Conservation (phyloP, 2,888 invertebrate genomes). For the Caprella mutica region DNA sequence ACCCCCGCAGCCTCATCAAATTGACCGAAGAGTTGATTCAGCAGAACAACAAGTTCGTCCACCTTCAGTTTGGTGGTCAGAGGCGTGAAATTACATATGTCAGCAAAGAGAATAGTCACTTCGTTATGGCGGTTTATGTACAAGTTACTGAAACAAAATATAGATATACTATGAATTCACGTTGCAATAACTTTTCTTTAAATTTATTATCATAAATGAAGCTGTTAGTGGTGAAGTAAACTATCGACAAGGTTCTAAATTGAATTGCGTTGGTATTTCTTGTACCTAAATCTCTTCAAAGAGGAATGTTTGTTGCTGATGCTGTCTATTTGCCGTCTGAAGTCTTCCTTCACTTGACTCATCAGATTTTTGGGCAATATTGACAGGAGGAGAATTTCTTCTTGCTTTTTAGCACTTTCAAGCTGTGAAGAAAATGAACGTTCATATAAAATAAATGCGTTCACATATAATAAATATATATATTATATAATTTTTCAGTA, state of each 20-base stretch:
- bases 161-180: slow-evolving; percentile 4
- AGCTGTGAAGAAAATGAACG: slow-evolving; percentile 3
- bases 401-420: slow-evolving; percentile 61
- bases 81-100: slow-evolving; percentile 84
- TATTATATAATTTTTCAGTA: not conserved
- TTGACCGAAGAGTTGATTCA: slow-evolving; percentile 80
- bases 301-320: not conserved
- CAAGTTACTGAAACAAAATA: slow-evolving; percentile 55
- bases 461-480: not conserved
- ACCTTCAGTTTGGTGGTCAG: slow-evolving; percentile 72
- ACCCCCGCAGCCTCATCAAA: slow-evolving; percentile 86
- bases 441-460: not conserved
- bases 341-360: slow-evolving; percentile 48
- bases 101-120: slow-evolving; percentile 81
- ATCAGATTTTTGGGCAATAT: slow-evolving; percentile 78
- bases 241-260: not conserved
- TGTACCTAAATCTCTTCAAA: not conserved
- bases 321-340: slow-evolving; percentile 43
- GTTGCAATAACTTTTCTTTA: not conserved
- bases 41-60: slow-evolving; percentile 66
- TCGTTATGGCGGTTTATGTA: slow-evolving; percentile 78
- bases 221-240: not conserved
- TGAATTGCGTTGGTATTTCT: not conserved
- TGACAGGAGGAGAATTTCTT: slow-evolving; percentile 72
- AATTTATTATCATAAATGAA: no score